phyloP scores from a whole-genome alignment of 2,113 vertebrate species.

The Malurus cyaneus region DNA sequence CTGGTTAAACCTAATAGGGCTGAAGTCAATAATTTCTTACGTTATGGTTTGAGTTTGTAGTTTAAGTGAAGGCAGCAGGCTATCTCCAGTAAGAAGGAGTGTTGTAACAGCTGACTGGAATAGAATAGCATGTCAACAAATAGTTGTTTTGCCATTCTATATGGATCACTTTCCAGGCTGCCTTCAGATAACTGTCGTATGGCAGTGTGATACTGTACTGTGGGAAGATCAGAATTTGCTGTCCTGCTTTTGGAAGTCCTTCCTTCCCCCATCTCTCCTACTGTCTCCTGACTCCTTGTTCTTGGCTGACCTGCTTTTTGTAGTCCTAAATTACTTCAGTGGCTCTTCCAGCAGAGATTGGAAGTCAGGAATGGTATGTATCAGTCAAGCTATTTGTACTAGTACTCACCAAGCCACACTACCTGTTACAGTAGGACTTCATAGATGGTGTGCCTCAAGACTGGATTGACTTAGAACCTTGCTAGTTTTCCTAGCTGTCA shows the following conservation, averaged over 20 bases:
- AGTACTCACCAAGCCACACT: background rate
- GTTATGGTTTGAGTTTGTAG: background rate
- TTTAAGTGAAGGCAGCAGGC: background rate
- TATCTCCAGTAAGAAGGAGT: background rate
- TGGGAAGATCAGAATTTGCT: background rate
- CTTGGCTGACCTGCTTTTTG: background rate
- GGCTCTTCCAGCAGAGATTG: background rate
- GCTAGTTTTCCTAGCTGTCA: background rate
- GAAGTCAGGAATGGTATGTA: background rate
- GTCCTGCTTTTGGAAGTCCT: background rate
- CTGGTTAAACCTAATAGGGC: background rate
- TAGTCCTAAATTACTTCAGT: background rate
- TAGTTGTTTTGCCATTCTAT: background rate
- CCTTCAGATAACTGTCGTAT: background rate
- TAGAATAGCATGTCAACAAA: background rate
- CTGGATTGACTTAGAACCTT: background rate
- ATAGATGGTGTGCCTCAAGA: background rate
- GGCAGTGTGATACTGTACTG: background rate
- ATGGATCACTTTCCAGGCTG: background rate
- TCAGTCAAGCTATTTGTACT: background rate
- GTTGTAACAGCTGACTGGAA: background rate
- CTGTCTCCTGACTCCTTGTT: background rate
- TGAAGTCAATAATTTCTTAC: background rate
- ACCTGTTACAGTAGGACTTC: background rate
- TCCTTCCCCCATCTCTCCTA: background rate